These are phyloP conservation scores for Anarsia innoxiella DNA, from an alignment of 2,888 invertebrate genomes.

Conservation along the genomic window DNA sequence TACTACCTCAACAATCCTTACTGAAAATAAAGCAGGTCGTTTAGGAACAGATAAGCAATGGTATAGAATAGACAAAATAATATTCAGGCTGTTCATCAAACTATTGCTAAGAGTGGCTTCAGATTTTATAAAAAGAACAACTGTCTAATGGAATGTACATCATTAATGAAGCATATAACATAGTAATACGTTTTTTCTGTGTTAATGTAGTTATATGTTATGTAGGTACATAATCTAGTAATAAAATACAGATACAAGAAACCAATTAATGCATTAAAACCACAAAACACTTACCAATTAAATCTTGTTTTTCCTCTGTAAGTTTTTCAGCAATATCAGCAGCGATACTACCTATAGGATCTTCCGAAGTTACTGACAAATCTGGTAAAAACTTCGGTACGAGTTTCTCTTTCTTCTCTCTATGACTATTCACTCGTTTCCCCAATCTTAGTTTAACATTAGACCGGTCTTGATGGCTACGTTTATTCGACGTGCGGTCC, in stretches of 20 bases:
- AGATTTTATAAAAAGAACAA: too few species aligned
- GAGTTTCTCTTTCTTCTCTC: slow-evolving; percentile 67
- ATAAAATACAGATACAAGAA: too few species aligned
- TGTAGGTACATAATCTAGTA: too few species aligned
- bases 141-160: too few species aligned
- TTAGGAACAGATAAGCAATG: too few species aligned
- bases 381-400: slow-evolving; percentile 75
- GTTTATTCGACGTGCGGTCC: slow-evolving; percentile 64
- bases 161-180: too few species aligned
- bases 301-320: slow-evolving; percentile 81
- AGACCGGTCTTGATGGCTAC: slow-evolving; percentile 74
- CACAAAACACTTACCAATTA: slow-evolving; percentile 77
- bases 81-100: too few species aligned
- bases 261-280: too few species aligned
- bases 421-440: slow-evolving; percentile 59
- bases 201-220: too few species aligned
- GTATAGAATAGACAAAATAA: too few species aligned
- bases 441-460: slow-evolving; percentile 75
- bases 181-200: too few species aligned
- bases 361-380: slow-evolving; percentile 66
- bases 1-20: slow-evolving; percentile 79
- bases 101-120: too few species aligned
- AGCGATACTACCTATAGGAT: slow-evolving; percentile 77
- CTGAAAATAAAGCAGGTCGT: slow-evolving; percentile 75
- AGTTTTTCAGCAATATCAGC: slow-evolving; percentile 83